Conservation (phyloP, 2,113 vertebrate genomes). For the Ornithorhynchus anatinus region DNA sequence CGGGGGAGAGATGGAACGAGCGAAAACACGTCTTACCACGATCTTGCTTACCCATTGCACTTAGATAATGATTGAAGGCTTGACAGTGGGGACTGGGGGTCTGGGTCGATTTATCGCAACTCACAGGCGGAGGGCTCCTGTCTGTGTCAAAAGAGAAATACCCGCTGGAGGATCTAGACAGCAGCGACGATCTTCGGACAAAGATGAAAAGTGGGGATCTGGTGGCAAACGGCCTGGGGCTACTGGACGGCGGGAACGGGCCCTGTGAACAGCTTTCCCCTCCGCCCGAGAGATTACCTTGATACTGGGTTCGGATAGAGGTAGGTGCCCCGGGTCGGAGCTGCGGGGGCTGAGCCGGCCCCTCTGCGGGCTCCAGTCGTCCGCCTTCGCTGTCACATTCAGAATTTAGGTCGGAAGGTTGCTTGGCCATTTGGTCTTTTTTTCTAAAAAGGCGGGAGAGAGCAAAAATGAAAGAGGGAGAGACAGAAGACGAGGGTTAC, state of each 20-base stretch:
- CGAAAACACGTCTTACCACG: conserved; percentile 17
- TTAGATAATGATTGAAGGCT: conserved; percentile 78
- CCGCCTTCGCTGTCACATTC: conserved; percentile 68
- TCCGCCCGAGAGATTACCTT: conserved; percentile 68
- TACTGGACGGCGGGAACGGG: conserved; percentile 72
- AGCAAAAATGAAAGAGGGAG: conserved; percentile 60
- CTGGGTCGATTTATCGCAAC: conserved; percentile 87
- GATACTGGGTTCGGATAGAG: conserved; percentile 61
- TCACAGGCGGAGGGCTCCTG: conserved; percentile 82
- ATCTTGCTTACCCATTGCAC: conserved; percentile 76
- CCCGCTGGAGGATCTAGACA: conserved; percentile 87
- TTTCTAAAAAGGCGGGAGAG: conserved; percentile 76
- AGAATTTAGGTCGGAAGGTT: conserved; percentile 71
- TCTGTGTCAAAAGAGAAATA: conserved; percentile 91
- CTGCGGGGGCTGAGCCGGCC: conserved; percentile 48
- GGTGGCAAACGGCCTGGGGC: conserved; percentile 78
- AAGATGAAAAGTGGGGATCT: conserved; percentile 83
- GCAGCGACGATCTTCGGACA: conserved; percentile 75
- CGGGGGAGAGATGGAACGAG: not conserved
- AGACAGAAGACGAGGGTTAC: no score
- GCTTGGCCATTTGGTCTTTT: conserved; percentile 79
- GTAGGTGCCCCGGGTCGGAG: conserved; percentile 67
- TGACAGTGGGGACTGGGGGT: conserved; percentile 87
- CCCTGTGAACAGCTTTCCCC: conserved; percentile 68
- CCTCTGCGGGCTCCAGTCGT: conserved; percentile 67